Percentiles rank a stretch among this genome's conserved stretches.
These are phyloP conservation scores for Drosophila pandora DNA, from an alignment of 1,140 invertebrate species.

Conservation along the genomic window DNA sequence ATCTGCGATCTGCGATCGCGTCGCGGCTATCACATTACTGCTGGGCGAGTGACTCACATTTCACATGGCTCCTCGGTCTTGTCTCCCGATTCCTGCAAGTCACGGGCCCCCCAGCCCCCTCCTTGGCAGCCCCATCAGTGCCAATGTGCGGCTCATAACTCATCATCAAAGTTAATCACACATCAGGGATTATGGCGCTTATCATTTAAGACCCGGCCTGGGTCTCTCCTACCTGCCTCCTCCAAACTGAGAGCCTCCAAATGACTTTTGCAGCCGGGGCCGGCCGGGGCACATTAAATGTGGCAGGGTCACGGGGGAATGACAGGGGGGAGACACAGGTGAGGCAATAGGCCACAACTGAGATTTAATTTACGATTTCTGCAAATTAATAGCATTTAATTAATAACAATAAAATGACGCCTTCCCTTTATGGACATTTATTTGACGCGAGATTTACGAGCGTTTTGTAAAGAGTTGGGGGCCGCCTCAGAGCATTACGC, in stretches of 20 bases:
- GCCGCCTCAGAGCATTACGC: background rate
- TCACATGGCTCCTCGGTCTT: slow-evolving; percentile 58
- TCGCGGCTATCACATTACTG: slow-evolving; percentile 71
- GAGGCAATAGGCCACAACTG: slow-evolving; percentile 43
- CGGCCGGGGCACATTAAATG: slow-evolving; percentile 64
- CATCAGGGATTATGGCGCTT: slow-evolving; percentile 82
- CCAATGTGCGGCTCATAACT: slow-evolving; percentile 82
- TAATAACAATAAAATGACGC: slow-evolving; percentile 83
- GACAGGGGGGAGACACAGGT: slow-evolving; percentile 18
- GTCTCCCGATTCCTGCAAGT: slow-evolving; percentile 71
- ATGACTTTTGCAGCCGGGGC: slow-evolving; percentile 67
- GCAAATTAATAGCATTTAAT: slow-evolving; percentile 82
- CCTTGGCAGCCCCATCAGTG: slow-evolving; percentile 58
- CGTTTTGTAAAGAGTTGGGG: slow-evolving; percentile 13
- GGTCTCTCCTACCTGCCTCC: slow-evolving; percentile 37
- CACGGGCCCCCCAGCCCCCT: slow-evolving; percentile 9
- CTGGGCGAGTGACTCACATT: slow-evolving; percentile 73
- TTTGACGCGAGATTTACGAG: slow-evolving; percentile 74
- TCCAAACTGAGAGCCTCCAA: slow-evolving; percentile 46
- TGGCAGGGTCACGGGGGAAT: slow-evolving; percentile 28
- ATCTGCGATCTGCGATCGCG: slow-evolving; percentile 33
- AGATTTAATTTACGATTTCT: slow-evolving; percentile 83
- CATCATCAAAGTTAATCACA: slow-evolving; percentile 83
- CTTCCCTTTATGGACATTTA: slow-evolving; percentile 77
- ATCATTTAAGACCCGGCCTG: slow-evolving; percentile 71